Conservation (phyloP, 2,888 invertebrate genomes). For the Heteropelma amictum region DNA sequence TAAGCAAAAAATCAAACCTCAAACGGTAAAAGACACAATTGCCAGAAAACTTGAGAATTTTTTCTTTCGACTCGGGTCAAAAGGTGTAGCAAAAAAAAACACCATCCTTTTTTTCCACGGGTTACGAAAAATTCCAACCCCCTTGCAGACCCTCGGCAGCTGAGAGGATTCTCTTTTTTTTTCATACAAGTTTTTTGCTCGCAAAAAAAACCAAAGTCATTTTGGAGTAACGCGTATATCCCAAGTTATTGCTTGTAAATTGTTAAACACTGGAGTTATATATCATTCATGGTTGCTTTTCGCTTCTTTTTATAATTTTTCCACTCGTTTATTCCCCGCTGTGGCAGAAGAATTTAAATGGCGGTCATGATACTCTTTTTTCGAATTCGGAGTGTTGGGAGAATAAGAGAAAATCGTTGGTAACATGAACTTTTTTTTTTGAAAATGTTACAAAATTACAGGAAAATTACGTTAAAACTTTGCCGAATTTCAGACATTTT, state of each 20-base stretch:
- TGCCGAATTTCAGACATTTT: too few species aligned
- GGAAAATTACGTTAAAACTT: too few species aligned
- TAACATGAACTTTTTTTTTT: too few species aligned
- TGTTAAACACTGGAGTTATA: conserved; percentile 45
- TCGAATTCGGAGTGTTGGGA: not conserved
- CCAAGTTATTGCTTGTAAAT: conserved; percentile 51
- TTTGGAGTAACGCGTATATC: conserved; percentile 49
- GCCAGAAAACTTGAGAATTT: conserved; percentile 18
- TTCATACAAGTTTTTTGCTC: conserved; percentile 52
- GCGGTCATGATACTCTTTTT: not conserved
- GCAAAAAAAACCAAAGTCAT: conserved; percentile 26
- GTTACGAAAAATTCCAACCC: conserved; percentile 27
- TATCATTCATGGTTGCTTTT: conserved; percentile 25
- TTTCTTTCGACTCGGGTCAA: conserved; percentile 38
- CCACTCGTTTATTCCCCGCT: not conserved
- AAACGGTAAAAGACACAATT: conserved; percentile 56
- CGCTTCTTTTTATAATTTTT: not conserved
- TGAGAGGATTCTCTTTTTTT: conserved; percentile 24
- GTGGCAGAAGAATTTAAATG: not conserved
- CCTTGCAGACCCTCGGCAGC: conserved; percentile 16
- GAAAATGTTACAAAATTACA: too few species aligned
- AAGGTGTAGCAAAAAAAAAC: conserved; percentile 33
- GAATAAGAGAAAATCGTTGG: not conserved
- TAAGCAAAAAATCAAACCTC: conserved; percentile 64
- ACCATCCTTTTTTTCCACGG: conserved; percentile 21